phyloP scores from a whole-genome alignment of 30 jellyfish, hydroid and myxozoan genomes.

The Chrysaora quinquecirrha region DNA sequence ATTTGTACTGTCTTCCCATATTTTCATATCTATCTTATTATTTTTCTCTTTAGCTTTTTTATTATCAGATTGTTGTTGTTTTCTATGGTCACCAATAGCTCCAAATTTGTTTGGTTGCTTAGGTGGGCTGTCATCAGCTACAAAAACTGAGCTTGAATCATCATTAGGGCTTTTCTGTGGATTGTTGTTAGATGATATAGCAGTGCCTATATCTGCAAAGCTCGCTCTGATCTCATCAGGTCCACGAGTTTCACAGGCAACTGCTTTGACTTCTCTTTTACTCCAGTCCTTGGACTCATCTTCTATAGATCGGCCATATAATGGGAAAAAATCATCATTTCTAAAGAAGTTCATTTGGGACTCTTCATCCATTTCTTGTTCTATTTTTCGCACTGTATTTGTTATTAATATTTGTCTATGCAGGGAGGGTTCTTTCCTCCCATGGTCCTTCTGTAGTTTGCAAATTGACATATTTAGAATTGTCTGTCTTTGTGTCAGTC shows the following conservation, averaged over 20 bases:
- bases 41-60: constrained; percentile 18
- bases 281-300: constrained; percentile 65
- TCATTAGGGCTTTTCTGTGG: neutral
- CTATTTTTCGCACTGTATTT: constrained; percentile 87
- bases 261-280: constrained; percentile 47
- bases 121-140: constrained; percentile 11
- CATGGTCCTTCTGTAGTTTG: constrained; percentile 86
- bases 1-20: constrained; percentile 54
- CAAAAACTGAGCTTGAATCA: constrained; percentile 1
- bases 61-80: constrained; percentile 20
- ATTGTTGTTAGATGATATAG: constrained; percentile 36
- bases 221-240: constrained; percentile 74
- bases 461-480: constrained; percentile 93
- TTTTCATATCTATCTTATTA: constrained; percentile 28
- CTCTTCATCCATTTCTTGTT: constrained; percentile 92
- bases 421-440: constrained; percentile 89
- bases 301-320: constrained; percentile 57
- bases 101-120: constrained; percentile 79
- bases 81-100: constrained; percentile 93
- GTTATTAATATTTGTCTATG: constrained; percentile 76
- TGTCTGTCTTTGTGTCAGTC: constrained; percentile 90
- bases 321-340: constrained; percentile 45
- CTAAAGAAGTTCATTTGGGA: constrained; percentile 51
- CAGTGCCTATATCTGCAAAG: constrained; percentile 74
- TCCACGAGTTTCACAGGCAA: constrained; percentile 40